Evolutionary conservation across 2,888 invertebrate genomes (phyloP).

Genomic region (Xanthorhoe spadicearia): DNA sequence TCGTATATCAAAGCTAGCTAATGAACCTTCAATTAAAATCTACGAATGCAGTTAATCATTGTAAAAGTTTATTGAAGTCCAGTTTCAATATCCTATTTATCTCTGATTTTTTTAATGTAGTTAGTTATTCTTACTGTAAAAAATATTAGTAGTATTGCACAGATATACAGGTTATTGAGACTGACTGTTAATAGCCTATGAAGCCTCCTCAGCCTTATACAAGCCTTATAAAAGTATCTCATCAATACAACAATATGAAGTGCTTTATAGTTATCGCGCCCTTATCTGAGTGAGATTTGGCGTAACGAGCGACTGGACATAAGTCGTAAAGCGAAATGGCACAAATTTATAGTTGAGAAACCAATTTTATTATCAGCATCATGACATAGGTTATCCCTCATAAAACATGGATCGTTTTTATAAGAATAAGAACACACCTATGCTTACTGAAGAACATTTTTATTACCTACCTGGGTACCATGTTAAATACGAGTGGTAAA

Average conservation of each 20-base stretch:
- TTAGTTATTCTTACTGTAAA: too few species aligned
- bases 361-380: slow-evolving; percentile 28
- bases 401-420: slow-evolving; percentile 29
- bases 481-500: too few species aligned
- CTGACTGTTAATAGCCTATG: too few species aligned
- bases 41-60: background rate
- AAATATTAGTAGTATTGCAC: too few species aligned
- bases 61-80: background rate
- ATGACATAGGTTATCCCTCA: slow-evolving; percentile 27
- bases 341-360: slow-evolving; percentile 31
- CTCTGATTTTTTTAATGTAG: too few species aligned
- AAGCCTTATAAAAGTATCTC: background rate
- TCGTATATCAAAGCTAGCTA: background rate
- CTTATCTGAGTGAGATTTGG: slow-evolving; percentile 28
- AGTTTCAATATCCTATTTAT: too few species aligned
- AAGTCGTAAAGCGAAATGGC: slow-evolving; percentile 29
- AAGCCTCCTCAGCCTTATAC: background rate
- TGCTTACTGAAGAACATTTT: too few species aligned
- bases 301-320: slow-evolving; percentile 31
- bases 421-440: slow-evolving; percentile 1
- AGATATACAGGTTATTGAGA: too few species aligned
- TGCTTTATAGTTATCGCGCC: slow-evolving; percentile 19
- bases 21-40: background rate
- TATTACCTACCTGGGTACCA: too few species aligned
- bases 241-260: background rate